Conservation (phyloP, 1,140 invertebrate species). For the Bradysia coprophila region DNA sequence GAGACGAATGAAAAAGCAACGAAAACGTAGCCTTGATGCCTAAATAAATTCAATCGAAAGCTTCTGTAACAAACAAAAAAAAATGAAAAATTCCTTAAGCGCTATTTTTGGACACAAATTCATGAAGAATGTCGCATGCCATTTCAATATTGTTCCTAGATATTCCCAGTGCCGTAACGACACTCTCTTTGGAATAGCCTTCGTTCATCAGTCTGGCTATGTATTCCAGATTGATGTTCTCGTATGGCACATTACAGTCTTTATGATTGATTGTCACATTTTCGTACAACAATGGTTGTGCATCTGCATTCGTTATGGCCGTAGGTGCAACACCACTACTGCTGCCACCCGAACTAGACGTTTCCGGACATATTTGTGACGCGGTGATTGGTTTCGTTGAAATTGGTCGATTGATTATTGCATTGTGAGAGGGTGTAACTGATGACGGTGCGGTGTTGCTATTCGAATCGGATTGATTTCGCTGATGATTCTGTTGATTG, state of each 20-base stretch:
- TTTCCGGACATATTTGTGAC: too few species aligned
- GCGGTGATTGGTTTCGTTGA: slow-evolving; percentile 3
- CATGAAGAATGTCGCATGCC: slow-evolving; percentile 87
- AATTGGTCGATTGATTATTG: too few species aligned
- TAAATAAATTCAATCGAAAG: too few species aligned
- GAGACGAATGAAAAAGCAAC: too few species aligned
- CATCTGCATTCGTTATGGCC: background rate
- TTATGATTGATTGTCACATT: slow-evolving; percentile 25
- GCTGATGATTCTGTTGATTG: slow-evolving; percentile 7
- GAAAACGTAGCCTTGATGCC: too few species aligned
- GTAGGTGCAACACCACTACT: background rate
- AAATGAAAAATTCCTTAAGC: too few species aligned
- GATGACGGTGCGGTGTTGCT: slow-evolving; percentile 1
- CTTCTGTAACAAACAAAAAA: too few species aligned
- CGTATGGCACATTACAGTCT: slow-evolving; percentile 40
- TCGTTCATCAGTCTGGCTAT: slow-evolving; percentile 71
- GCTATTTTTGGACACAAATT: slow-evolving; percentile 44
- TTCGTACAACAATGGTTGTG: slow-evolving; percentile 18
- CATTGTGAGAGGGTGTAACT: slow-evolving; percentile 5
- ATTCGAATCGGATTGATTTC: slow-evolving; percentile 4
- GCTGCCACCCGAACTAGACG: background rate
- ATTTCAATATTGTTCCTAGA: slow-evolving; percentile 84
- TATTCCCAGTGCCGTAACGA: slow-evolving; percentile 76
- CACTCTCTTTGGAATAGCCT: slow-evolving; percentile 76
- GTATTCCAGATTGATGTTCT: slow-evolving; percentile 82